phyloP scores from a whole-genome alignment of 2,888 invertebrate species.

The Microplitis deprimator region DNA sequence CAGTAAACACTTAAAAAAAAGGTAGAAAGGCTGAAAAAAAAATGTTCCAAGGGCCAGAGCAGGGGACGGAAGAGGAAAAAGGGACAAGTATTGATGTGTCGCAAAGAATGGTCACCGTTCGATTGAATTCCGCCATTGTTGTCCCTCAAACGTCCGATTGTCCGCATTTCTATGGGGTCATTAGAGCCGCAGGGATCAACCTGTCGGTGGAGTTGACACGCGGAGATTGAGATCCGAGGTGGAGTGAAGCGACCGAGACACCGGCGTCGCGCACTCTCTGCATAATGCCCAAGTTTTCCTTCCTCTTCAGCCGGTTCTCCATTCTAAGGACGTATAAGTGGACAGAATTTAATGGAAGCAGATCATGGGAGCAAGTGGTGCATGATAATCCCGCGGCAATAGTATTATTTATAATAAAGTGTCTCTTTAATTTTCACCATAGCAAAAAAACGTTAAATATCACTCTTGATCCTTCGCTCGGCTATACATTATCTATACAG shows the following conservation, averaged over 20 bases:
- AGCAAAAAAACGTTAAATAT: neutral
- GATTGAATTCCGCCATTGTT: slow-evolving; percentile 56
- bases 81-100: slow-evolving; percentile 16
- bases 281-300: slow-evolving; percentile 1
- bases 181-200: slow-evolving; percentile 48
- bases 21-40: neutral
- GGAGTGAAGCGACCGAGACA: slow-evolving; percentile 41
- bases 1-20: slow-evolving; percentile 3
- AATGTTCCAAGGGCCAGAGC: neutral
- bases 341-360: slow-evolving; percentile 16
- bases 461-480: neutral
- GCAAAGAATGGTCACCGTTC: slow-evolving; percentile 13
- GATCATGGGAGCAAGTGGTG: neutral
- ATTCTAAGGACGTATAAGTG: neutral
- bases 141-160: slow-evolving; percentile 55
- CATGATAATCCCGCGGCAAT: neutral
- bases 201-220: slow-evolving; percentile 35
- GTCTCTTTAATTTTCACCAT: neutral
- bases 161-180: slow-evolving; percentile 52
- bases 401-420: neutral
- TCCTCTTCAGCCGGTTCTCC: neutral
- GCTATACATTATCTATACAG: neutral
- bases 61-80: slow-evolving; percentile 2
- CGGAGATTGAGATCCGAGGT: slow-evolving; percentile 28
- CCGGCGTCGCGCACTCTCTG: slow-evolving; percentile 35